These are phyloP conservation scores for Protobothrops flavoviridis DNA, from an alignment of 2,113 vertebrate genomes.

Conservation along the genomic window DNA sequence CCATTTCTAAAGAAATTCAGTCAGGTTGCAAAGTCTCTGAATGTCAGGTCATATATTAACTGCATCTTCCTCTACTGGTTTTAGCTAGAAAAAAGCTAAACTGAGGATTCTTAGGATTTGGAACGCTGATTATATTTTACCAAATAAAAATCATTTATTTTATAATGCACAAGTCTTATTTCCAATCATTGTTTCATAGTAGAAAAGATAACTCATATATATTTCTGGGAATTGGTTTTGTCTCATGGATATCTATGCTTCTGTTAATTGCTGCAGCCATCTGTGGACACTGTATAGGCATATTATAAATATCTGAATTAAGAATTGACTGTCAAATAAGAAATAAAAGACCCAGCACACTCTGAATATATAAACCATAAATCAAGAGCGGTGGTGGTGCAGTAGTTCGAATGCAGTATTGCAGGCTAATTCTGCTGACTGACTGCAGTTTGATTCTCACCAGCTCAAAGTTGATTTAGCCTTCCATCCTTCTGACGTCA, in stretches of 20 bases:
- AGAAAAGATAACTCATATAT: neutral
- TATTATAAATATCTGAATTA: neutral
- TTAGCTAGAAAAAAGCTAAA: neutral
- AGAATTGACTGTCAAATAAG: neutral
- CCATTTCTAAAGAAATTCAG: neutral
- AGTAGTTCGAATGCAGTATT: too few species aligned
- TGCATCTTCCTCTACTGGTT: neutral
- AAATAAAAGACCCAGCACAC: neutral
- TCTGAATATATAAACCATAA: neutral
- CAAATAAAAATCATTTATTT: neutral
- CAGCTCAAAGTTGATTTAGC: too few species aligned
- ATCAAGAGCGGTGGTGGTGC: too few species aligned
- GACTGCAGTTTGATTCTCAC: too few species aligned
- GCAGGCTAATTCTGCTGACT: too few species aligned
- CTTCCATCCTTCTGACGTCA: too few species aligned
- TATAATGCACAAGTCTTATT: neutral
- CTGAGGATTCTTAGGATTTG: neutral
- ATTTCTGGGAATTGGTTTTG: neutral
- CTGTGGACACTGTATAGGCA: neutral
- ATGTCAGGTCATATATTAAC: neutral
- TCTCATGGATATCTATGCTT: neutral
- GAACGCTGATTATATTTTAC: neutral
- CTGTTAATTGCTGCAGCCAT: neutral
- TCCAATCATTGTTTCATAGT: neutral
- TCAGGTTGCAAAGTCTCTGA: neutral